Conservation (phyloP, 2,113 vertebrate genomes). For the Malurus alboscapulatus region DNA sequence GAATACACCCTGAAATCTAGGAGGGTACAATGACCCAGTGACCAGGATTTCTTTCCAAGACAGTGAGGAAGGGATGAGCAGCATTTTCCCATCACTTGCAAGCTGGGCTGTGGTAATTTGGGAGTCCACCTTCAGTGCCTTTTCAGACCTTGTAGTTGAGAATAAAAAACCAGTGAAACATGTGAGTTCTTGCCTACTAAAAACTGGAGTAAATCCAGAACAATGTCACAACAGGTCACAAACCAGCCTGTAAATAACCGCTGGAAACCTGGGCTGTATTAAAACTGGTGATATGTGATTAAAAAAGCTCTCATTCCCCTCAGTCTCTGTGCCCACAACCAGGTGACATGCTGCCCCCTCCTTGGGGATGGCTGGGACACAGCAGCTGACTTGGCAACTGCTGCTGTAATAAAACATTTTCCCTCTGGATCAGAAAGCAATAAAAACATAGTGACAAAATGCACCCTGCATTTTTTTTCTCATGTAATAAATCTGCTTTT, state of each 20-base stretch:
- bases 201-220: slow-evolving; percentile 6
- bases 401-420: slow-evolving; percentile 1
- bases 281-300: background rate
- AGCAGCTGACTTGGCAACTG: background rate
- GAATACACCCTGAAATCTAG: background rate
- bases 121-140: background rate
- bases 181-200: background rate
- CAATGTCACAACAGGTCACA: background rate
- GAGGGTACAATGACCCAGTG: background rate
- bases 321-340: background rate
- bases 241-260: background rate
- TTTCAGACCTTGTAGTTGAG: background rate
- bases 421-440: background rate
- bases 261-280: background rate
- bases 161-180: background rate
- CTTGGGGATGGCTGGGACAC: rapidly evolving
- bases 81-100: background rate
- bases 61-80: rapidly evolving
- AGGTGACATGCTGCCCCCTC: background rate
- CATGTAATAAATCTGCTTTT: slow-evolving; percentile 18
- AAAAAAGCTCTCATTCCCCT: background rate
- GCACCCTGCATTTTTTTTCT: slow-evolving; percentile 4
- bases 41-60: background rate
- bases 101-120: rapidly evolving
- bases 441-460: slow-evolving; percentile 28